phyloP scores from a whole-genome alignment of 2,113 vertebrate genomes.

The Loxodonta africana region DNA sequence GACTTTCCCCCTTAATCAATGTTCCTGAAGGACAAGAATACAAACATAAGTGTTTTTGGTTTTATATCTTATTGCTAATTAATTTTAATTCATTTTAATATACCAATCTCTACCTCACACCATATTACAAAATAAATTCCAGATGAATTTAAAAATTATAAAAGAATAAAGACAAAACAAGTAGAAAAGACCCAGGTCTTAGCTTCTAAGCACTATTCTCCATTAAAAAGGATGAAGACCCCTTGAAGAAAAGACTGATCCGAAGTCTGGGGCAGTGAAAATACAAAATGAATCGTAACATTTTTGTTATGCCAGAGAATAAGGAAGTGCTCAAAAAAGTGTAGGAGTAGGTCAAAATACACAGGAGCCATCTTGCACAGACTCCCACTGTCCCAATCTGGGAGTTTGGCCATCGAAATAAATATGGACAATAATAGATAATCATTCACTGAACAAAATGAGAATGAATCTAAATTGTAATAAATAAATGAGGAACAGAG shows the following conservation, averaged over 20 bases:
- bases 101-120: not conserved
- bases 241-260: conserved; percentile 6
- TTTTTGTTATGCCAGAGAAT: not conserved
- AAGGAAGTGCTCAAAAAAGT: not conserved
- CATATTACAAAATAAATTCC: not conserved
- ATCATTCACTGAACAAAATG: not conserved
- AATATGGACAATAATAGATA: not conserved
- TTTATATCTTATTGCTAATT: not conserved
- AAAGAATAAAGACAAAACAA: not conserved
- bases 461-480: not conserved
- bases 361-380: not conserved
- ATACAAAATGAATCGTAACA: not conserved
- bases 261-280: not conserved
- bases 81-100: conserved; percentile 38
- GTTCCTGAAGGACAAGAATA: conserved; percentile 10
- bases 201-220: conserved; percentile 27
- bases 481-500: not conserved
- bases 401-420: not conserved
- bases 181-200: conserved; percentile 11
- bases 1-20: not conserved
- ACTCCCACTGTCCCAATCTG: not conserved
- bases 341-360: not conserved
- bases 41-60: conserved; percentile 31
- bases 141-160: conserved; percentile 23
- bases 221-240: not conserved